Evolutionary conservation across 2,888 invertebrate species (phyloP), one percentile per base, ranked within the genome.

Genomic region (Thyatira batis): DNA sequence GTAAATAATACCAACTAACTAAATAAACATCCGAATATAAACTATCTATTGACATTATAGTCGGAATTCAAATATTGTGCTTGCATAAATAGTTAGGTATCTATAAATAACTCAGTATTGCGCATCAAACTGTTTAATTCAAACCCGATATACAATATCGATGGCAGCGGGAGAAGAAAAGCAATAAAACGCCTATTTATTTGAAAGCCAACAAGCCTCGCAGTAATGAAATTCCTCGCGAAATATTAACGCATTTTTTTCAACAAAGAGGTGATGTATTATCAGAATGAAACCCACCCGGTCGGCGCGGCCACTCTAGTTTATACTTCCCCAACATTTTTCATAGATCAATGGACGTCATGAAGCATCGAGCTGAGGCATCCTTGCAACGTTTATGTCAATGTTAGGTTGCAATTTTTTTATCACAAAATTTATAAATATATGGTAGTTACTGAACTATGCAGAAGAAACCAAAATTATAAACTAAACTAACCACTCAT

Each of bases 131-230:
- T 71, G 57, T 80, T 75, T 82, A 80, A 82, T 84, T 75, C 76
- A 67, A 81, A 75, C 76, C 79, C 80, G 71, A 77, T 81, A 78
- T 74, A 81, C 78, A 82, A 80, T 85, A 87, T 84, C 75, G 85
- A 84, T 74, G 72, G 74, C 68, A 74, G 65, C 63, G 70, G 69
- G 70, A 78, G 75, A 82, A 84, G 84, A 80, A 86, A 85, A 79
- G 82, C 88, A 90, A 89, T 89, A 89, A 90, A 89, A 88, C 78
- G 82, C 81, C 84, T 87, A 88, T 89, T 86, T 89, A 87, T 89
- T 87, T 80, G 81, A 88, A 88, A 88, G 85, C 82, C 86, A 87
- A 86, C 86, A 83, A 78, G 81, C 73, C 77, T 75, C 82, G 84
- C 80, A 78, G 76, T 89, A 90, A 89, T 89, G 89, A 89, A 89